These are phyloP conservation scores for Hypomecis atomaria DNA, from an alignment of 2,888 invertebrate genomes.

Conservation along the genomic window DNA sequence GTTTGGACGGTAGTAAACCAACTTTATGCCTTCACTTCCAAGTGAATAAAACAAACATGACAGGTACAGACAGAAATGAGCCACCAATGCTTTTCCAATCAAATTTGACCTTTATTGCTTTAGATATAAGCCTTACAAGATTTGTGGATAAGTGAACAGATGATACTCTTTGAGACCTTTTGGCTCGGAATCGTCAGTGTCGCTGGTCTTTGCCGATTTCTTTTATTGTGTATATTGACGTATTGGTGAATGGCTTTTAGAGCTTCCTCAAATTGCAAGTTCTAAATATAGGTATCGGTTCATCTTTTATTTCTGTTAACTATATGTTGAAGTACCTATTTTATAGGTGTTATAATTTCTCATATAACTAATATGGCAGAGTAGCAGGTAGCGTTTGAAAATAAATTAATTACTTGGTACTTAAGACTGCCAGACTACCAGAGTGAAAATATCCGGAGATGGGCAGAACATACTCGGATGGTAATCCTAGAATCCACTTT, in stretches of 20 bases:
- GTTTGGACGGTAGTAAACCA: constrained; percentile 48
- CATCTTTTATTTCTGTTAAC: too few relatives aligned
- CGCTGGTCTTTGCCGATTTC: constrained; percentile 39
- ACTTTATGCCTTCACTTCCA: constrained; percentile 47
- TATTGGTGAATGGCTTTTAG: constrained; percentile 34
- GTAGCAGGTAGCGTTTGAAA: too few relatives aligned
- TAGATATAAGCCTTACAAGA: constrained; percentile 25
- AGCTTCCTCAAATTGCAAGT: constrained; percentile 11
- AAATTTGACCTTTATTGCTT: constrained; percentile 38
- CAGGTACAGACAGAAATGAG: constrained; percentile 34
- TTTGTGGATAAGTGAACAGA: constrained; percentile 11
- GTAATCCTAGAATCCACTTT: too few relatives aligned
- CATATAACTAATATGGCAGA: too few relatives aligned
- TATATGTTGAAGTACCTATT: background rate
- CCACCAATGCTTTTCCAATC: constrained; percentile 21
- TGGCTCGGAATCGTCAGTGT: constrained; percentile 38
- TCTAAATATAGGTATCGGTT: constrained; percentile 4
- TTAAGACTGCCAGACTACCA: too few relatives aligned
- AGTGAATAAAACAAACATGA: constrained; percentile 50
- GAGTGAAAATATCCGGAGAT: too few relatives aligned
- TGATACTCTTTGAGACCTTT: constrained; percentile 29
- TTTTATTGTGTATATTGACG: constrained; percentile 42
- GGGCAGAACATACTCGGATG: too few relatives aligned
- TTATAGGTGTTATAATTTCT: too few relatives aligned
- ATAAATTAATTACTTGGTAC: too few relatives aligned